Evolutionary conservation across 2,797 vertebrate genomes (phyloP).

Genomic region (Coregonus ussuriensis): DNA sequence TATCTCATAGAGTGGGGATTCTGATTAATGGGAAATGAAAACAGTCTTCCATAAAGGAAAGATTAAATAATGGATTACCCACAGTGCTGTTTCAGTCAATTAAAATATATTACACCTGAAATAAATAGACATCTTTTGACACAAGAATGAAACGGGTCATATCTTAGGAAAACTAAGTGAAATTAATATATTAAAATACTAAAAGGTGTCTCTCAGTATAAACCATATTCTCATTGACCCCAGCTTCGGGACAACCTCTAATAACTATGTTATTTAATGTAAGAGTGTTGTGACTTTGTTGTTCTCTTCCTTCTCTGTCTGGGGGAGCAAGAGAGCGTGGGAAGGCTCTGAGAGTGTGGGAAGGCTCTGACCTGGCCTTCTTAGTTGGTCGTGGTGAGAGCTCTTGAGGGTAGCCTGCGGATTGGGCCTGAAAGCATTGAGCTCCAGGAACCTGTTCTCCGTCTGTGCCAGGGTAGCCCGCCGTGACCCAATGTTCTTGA

Average conservation of each 20-base stretch:
- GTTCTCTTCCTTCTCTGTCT: constrained; percentile 35
- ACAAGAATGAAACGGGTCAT: neutral
- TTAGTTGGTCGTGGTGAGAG: constrained; percentile 67
- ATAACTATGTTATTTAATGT: constrained; percentile 60
- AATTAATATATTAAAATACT: constrained; percentile 17
- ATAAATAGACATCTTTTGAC: neutral
- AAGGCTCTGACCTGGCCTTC: constrained; percentile 67
- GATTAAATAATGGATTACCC: neutral
- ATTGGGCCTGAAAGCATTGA: constrained; percentile 71
- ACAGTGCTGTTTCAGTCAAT: neutral
- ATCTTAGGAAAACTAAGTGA: neutral
- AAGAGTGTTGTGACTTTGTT: constrained; percentile 53
- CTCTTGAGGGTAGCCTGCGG: constrained; percentile 62
- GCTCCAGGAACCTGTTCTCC: constrained; percentile 59
- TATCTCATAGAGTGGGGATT: constrained; percentile 14
- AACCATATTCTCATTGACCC: constrained; percentile 43
- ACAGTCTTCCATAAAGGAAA: constrained; percentile 18
- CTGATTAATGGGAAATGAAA: constrained; percentile 35
- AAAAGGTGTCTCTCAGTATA: constrained; percentile 35
- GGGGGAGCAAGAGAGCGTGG: constrained; percentile 63
- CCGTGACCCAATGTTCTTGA: constrained; percentile 61
- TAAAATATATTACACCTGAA: neutral
- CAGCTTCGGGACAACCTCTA: constrained; percentile 44
- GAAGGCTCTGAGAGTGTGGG: constrained; percentile 72
- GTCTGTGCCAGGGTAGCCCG: constrained; percentile 58